Conservation (phyloP, 2,888 invertebrate genomes). For the Automeris io region DNA sequence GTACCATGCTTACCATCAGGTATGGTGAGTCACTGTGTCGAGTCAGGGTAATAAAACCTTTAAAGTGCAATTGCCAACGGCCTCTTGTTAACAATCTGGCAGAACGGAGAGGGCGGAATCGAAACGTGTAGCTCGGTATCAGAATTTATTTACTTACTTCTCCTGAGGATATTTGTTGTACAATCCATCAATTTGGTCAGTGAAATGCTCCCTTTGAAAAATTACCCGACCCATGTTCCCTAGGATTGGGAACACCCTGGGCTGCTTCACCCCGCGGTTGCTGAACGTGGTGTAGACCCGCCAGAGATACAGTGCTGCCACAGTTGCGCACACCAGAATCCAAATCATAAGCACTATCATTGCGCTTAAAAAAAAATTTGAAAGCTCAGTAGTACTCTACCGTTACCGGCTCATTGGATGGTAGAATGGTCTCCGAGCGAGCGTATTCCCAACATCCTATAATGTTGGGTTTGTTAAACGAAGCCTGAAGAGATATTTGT, state of each 20-base stretch:
- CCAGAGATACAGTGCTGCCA: constrained; percentile 26
- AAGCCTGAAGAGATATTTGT: too few relatives aligned
- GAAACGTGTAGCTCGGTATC: too few relatives aligned
- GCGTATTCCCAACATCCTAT: too few relatives aligned
- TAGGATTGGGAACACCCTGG: constrained; percentile 30
- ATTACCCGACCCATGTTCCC: constrained; percentile 36
- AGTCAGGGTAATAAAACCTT: too few relatives aligned
- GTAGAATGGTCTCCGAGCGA: too few relatives aligned
- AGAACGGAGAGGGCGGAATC: too few relatives aligned
- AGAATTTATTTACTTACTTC: constrained; percentile 26
- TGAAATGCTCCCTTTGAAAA: constrained; percentile 21
- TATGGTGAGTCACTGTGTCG: too few relatives aligned
- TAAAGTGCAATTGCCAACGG: too few relatives aligned
- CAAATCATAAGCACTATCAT: constrained; percentile 33
- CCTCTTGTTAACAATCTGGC: too few relatives aligned
- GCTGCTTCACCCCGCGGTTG: constrained; percentile 33
- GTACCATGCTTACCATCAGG: too few relatives aligned
- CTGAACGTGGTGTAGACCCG: constrained; percentile 29
- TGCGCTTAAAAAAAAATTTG: constrained; percentile 10
- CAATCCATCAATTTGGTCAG: constrained; percentile 19
- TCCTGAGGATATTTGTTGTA: constrained; percentile 39
- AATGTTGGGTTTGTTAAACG: too few relatives aligned
- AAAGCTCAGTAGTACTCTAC: neutral
- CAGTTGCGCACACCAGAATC: constrained; percentile 19
- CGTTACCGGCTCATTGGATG: too few relatives aligned